Evolutionary conservation across 2,888 invertebrate genomes (phyloP), one percentile per base, ranked within the genome.

Genomic region (Phortica magna): DNA sequence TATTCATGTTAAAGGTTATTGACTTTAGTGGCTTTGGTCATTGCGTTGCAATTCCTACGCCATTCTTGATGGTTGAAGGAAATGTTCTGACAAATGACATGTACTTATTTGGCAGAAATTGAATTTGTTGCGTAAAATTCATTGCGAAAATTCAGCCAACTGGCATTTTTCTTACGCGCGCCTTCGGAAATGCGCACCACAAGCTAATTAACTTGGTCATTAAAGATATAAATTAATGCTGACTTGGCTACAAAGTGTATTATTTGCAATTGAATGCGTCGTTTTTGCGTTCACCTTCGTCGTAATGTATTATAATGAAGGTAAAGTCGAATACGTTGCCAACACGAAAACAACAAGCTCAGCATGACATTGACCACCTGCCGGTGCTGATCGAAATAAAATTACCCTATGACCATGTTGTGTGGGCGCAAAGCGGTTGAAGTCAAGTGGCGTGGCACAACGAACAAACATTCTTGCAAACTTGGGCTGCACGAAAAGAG

Each of bases 141-240:
- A 31, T 31, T 31, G 31, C 31, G 5, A 31, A 31, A 48, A 48
- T 48, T 12, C 48, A 48, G 14, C 48, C 48, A 48, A 48, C 9
- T 48, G 9, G 2, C 48, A 48, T 14, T 48, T 48, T 48, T 48
- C 14, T 14, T 9, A 9, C 48, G 9, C 14, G 48, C 14, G 48
- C 48, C 14, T 14, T 48, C 48, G 48, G 9, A 14, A 48, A 48
- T 12, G 48, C 48, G 3, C 48, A 42, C 59, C 71, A 53, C 53
- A 72, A 76, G 76, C 79, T 83, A 87, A 85, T 87, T 85, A 82
- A 79, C 82, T 79, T 78, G 81, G 79, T 79, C 83, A 85, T 87
- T 85, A 83, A 82, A 79, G 80, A 76, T 76, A 79, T 82, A 80
- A 83, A 80, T 80, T 77, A 67, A 55, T 65, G 74, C 74, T 67